Evolutionary conservation across 1,140 invertebrate species (phyloP).

Genomic region (Ganaspis sp.): DNA sequence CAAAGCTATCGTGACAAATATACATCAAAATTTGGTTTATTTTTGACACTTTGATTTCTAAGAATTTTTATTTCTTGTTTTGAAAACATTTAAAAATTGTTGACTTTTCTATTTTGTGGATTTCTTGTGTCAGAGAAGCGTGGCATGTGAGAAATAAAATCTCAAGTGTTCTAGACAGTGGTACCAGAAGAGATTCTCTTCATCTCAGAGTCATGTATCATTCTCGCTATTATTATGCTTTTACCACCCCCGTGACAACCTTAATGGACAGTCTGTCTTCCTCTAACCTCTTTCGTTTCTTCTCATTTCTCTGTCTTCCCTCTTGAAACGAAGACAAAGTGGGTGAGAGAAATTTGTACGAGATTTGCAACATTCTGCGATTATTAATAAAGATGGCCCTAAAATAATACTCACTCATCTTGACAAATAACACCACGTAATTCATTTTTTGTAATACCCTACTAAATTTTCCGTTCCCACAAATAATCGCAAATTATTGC

Average conservation of each 20-base stretch:
- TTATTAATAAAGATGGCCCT: slow-evolving; percentile 51
- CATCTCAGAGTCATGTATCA: slow-evolving; percentile 50
- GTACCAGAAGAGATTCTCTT: slow-evolving; percentile 7
- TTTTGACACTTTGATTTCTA: no score
- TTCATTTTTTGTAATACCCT: neutral
- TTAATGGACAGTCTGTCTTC: slow-evolving; percentile 46
- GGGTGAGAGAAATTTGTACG: neutral
- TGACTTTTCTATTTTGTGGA: neutral
- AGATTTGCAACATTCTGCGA: slow-evolving; percentile 44
- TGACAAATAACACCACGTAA: neutral
- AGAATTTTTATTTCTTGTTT: no score
- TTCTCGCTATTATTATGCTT: slow-evolving; percentile 59
- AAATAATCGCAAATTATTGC: no score
- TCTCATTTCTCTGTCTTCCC: slow-evolving; percentile 25
- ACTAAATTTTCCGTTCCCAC: no score
- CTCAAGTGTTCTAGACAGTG: neutral
- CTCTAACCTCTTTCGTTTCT: slow-evolving; percentile 31
- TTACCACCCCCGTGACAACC: slow-evolving; percentile 45
- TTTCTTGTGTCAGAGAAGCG: neutral
- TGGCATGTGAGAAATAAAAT: neutral
- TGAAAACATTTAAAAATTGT: no score
- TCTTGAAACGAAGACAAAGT: slow-evolving; percentile 24
- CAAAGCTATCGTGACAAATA: no score
- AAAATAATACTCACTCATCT: neutral
- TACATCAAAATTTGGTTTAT: no score